These are phyloP conservation scores for Anhinga anhinga DNA, from an alignment of 2,113 vertebrate species.

Conservation along the genomic window DNA sequence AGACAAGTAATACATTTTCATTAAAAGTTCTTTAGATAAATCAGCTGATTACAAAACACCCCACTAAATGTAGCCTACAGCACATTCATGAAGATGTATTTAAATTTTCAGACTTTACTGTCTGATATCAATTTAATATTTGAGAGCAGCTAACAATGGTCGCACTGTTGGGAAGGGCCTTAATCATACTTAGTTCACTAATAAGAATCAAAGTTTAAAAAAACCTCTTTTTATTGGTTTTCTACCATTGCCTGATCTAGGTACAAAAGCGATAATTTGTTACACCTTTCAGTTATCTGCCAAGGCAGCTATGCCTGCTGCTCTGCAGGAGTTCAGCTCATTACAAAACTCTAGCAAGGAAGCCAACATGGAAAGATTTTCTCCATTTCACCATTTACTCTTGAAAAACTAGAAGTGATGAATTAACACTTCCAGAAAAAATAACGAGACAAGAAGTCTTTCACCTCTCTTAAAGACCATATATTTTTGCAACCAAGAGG, in stretches of 20 bases:
- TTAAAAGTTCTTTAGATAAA: not conserved
- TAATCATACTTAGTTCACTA: not conserved
- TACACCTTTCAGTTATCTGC: not conserved
- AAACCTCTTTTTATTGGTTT: not conserved
- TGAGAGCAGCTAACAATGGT: not conserved
- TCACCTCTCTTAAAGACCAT: not conserved
- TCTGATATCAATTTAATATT: not conserved
- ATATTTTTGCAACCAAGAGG: not conserved
- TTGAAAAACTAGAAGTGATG: not conserved
- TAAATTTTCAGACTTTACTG: not conserved
- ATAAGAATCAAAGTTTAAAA: not conserved
- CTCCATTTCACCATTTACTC: not conserved
- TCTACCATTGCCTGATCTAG: not conserved
- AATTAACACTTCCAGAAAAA: not conserved
- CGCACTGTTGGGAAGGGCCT: not conserved
- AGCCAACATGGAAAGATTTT: accelerated
- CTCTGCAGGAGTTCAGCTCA: not conserved
- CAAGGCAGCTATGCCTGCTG: not conserved
- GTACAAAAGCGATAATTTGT: not conserved
- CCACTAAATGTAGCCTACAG: not conserved
- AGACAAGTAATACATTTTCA: not conserved
- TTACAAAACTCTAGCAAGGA: not conserved
- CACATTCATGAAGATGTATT: not conserved
- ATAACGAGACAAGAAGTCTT: not conserved
- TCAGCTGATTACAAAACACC: not conserved